Conservation (phyloP, 2,888 invertebrate genomes). For the Tinea pellionella region DNA sequence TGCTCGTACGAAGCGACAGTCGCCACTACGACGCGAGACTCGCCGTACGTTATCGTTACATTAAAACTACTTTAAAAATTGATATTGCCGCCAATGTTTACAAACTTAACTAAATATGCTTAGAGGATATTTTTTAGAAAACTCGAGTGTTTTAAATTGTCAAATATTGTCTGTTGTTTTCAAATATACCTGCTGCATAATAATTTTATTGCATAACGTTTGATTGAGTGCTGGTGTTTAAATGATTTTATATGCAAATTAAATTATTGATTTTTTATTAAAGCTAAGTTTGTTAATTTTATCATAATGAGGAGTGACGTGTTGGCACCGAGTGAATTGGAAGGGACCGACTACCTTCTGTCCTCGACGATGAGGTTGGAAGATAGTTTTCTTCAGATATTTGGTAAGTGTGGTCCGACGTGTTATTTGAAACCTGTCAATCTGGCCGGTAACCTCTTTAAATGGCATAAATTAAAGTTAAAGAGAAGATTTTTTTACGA, state of each 20-base stretch:
- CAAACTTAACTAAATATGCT: background rate
- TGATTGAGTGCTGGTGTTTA: background rate
- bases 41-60: background rate
- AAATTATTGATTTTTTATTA: background rate
- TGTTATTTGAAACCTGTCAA: background rate
- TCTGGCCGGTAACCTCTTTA: background rate
- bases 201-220: background rate
- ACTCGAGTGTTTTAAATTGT: no score
- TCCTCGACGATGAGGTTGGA: conserved; percentile 73
- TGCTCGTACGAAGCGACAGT: conserved; percentile 20
- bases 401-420: conserved; percentile 57
- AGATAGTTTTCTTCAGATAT: conserved; percentile 72
- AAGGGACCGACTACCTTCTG: conserved; percentile 72
- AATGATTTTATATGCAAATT: background rate
- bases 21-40: conserved; percentile 18
- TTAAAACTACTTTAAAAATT: background rate
- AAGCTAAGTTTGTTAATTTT: background rate
- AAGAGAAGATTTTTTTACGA: background rate
- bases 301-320: conserved; percentile 62
- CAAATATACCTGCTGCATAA: background rate
- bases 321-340: conserved; percentile 65
- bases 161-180: no score
- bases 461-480: background rate
- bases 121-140: no score
- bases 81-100: background rate